A percentile compares a stretch with the other conserved stretches of the same genome.
Evolutionary conservation across 1,140 invertebrate species (phyloP).

Genomic region (Psix sp.): DNA sequence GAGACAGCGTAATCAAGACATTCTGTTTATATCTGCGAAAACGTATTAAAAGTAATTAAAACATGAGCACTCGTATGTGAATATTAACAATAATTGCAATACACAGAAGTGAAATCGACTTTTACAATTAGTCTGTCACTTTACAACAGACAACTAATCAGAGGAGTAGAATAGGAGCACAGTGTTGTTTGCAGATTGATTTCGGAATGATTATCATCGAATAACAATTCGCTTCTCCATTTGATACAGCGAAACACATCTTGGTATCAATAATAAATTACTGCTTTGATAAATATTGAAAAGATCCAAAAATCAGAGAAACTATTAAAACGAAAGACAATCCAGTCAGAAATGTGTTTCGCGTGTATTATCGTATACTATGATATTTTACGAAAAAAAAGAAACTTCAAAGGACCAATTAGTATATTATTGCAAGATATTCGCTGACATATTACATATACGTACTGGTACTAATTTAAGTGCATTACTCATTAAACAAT

Average conservation of each 20-base stretch:
- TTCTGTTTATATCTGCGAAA: too few relatives aligned
- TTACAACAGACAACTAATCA: neutral
- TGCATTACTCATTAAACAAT: neutral
- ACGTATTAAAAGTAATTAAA: too few relatives aligned
- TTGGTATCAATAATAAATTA: neutral
- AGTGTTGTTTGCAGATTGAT: too few relatives aligned
- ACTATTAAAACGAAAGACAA: neutral
- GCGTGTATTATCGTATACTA: too few relatives aligned
- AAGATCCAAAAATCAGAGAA: neutral
- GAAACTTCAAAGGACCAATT: constrained; percentile 25
- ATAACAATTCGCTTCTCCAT: constrained; percentile 41
- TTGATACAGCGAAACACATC: neutral
- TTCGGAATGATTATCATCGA: constrained; percentile 52
- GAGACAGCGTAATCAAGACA: too few relatives aligned
- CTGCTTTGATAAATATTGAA: neutral
- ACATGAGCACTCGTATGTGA: too few relatives aligned
- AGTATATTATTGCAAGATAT: constrained; percentile 30
- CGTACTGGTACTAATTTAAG: constrained; percentile 19
- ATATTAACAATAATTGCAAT: too few relatives aligned
- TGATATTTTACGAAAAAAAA: too few relatives aligned
- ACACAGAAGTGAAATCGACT: too few relatives aligned
- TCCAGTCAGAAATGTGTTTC: too few relatives aligned
- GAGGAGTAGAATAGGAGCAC: neutral
- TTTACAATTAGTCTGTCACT: too few relatives aligned
- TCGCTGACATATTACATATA: constrained; percentile 36